Evolutionary conservation across 2,113 vertebrate genomes (phyloP).

Genomic region (Chitala chitala): DNA sequence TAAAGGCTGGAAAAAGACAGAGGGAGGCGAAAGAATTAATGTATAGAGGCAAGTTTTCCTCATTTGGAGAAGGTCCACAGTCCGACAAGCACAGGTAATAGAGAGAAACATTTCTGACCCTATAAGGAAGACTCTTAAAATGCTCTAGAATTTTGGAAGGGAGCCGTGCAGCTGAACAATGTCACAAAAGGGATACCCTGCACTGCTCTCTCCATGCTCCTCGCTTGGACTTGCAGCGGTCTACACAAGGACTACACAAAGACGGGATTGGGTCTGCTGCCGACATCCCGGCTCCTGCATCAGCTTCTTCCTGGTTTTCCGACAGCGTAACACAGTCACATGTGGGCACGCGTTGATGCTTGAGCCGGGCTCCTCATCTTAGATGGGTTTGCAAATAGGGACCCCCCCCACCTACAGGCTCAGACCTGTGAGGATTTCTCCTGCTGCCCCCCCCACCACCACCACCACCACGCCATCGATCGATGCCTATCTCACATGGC

Average conservation of each 20-base stretch:
- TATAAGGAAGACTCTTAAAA: no score
- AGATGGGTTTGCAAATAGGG: slow-evolving; percentile 6
- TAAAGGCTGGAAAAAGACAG: no score
- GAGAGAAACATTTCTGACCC: no score
- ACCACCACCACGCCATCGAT: not conserved
- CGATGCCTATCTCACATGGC: slow-evolving; percentile 12
- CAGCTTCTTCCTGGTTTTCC: not conserved
- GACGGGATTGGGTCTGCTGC: no score
- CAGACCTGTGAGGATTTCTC: not conserved
- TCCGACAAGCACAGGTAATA: no score
- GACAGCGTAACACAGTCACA: not conserved
- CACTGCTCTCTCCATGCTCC: not conserved
- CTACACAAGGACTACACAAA: slow-evolving; percentile 12
- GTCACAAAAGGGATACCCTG: no score
- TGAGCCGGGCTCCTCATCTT: not conserved
- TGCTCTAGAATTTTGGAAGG: no score
- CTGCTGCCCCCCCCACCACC: not conserved
- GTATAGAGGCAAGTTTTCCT: no score
- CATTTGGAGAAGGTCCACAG: no score
- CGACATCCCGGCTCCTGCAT: not conserved
- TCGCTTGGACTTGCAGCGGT: slow-evolving; percentile 11
- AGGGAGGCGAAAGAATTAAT: no score
- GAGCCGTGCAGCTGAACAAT: no score
- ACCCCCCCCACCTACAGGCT: not conserved
- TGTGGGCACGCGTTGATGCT: slow-evolving; percentile 8